A percentile compares a stretch with the other conserved stretches of the same genome.
These are phyloP conservation scores for Matsumurasca onukii DNA, from an alignment of 1,140 invertebrate genomes.

Conservation along the genomic window DNA sequence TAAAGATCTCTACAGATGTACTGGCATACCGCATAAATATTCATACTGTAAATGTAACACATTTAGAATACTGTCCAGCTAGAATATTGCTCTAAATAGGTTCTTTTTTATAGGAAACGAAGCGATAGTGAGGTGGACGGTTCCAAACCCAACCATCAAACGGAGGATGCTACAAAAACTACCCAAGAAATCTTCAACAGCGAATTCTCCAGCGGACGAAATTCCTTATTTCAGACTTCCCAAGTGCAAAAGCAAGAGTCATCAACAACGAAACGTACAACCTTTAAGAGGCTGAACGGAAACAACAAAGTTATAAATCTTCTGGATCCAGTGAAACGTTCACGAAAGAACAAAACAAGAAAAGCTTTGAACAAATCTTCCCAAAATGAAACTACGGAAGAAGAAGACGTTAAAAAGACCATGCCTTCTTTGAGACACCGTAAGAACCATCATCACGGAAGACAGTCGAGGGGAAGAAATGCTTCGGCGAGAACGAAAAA, in stretches of 20 bases:
- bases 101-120: slow-evolving; percentile 4
- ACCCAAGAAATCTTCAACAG: too few species aligned
- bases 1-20: too few species aligned
- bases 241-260: neutral
- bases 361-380: neutral
- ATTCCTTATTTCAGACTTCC: too few species aligned
- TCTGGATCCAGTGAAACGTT: neutral
- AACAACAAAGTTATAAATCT: slow-evolving; percentile 7
- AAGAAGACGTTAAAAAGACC: neutral
- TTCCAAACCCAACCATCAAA: neutral
- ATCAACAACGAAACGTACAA: neutral
- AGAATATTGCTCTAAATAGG: too few species aligned
- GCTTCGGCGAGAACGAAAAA: neutral
- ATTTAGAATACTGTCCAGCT: too few species aligned
- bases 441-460: neutral
- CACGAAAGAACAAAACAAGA: neutral
- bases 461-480: neutral
- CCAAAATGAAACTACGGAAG: neutral
- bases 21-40: too few species aligned
- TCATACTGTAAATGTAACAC: too few species aligned
- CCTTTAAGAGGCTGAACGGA: neutral
- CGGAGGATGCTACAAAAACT: too few species aligned
- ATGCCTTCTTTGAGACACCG: neutral
- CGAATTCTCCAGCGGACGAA: too few species aligned
- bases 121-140: neutral